Evolutionary conservation across 2,888 invertebrate species (phyloP).

Genomic region (Pheosia tremula): DNA sequence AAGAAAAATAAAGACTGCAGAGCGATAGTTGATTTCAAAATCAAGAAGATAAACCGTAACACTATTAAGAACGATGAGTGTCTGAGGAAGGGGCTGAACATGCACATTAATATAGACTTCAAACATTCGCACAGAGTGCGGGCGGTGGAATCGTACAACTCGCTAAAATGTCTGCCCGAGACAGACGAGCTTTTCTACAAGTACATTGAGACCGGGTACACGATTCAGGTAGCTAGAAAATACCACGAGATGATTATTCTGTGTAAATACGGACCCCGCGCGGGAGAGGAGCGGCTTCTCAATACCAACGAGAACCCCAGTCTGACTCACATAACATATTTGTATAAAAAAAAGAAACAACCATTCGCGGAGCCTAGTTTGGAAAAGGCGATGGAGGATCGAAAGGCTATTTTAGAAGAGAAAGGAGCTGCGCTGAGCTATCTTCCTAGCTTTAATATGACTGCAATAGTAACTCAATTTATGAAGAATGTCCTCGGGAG

Average conservation of each 20-base stretch:
- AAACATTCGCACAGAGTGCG: slow-evolving; percentile 43
- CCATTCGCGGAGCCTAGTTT: background rate
- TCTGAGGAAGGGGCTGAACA: slow-evolving; percentile 43
- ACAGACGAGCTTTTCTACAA: slow-evolving; percentile 29
- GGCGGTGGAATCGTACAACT: slow-evolving; percentile 24
- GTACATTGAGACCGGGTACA: slow-evolving; percentile 22
- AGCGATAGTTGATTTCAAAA: slow-evolving; percentile 49
- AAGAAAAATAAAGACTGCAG: slow-evolving; percentile 37
- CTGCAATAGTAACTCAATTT: slow-evolving; percentile 43
- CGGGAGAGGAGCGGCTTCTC: slow-evolving; percentile 8
- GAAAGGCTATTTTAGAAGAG: slow-evolving; percentile 20
- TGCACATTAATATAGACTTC: slow-evolving; percentile 38
- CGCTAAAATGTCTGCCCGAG: slow-evolving; percentile 34
- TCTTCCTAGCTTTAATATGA: slow-evolving; percentile 22
- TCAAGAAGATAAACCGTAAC: slow-evolving; percentile 42
- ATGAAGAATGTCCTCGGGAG: slow-evolving; percentile 44
- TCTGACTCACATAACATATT: slow-evolving; percentile 12
- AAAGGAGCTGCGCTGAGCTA: slow-evolving; percentile 19
- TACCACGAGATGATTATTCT: slow-evolving; percentile 29
- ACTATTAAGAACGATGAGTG: slow-evolving; percentile 44
- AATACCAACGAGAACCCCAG: slow-evolving; percentile 24
- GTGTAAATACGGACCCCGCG: slow-evolving; percentile 7
- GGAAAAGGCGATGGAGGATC: slow-evolving; percentile 14
- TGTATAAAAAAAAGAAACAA: slow-evolving; percentile 13
- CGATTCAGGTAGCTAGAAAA: slow-evolving; percentile 19